phyloP scores from a whole-genome alignment of 2,797 vertebrate species.

The Huso huso region DNA sequence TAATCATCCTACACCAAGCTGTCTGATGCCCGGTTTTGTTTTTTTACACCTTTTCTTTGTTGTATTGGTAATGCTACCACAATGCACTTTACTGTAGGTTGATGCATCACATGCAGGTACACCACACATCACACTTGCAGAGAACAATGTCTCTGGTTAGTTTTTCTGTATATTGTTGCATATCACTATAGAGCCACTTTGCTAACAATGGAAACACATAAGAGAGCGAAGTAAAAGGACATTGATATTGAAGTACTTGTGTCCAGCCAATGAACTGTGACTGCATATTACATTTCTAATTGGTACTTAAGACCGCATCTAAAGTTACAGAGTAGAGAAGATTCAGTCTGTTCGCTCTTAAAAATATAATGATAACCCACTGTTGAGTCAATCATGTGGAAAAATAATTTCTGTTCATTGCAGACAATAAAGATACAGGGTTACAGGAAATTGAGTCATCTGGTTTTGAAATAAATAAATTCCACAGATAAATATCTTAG shows the following conservation, averaged over 20 bases:
- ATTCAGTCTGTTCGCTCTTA: constrained; percentile 10
- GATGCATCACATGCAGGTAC: background rate
- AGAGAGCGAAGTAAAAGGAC: constrained; percentile 18
- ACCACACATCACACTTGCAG: constrained; percentile 19
- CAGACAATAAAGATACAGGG: constrained; percentile 13
- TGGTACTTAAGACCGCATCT: constrained; percentile 17
- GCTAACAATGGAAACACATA: constrained; percentile 21
- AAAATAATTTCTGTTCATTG: constrained; percentile 18
- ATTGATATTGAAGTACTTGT: constrained; percentile 18
- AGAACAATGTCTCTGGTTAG: constrained; percentile 12
- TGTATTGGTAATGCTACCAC: background rate
- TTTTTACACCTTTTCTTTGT: constrained; percentile 5
- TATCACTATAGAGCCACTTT: constrained; percentile 19
- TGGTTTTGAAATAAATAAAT: constrained; percentile 2
- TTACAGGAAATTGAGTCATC: constrained; percentile 16
- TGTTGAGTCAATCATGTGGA: constrained; percentile 11
- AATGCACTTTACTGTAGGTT: background rate
- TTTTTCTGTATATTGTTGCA: constrained; percentile 20
- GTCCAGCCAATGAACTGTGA: constrained; percentile 10
- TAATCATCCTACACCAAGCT: constrained; percentile 6
- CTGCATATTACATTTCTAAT: constrained; percentile 28
- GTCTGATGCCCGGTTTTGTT: constrained; percentile 1
- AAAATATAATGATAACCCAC: constrained; percentile 9
- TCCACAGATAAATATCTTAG: constrained; percentile 11
- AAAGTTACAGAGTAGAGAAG: constrained; percentile 12